A percentile compares a stretch with the other conserved stretches of the same genome.
These are phyloP conservation scores for Trypoxylon attenuatum DNA, from an alignment of 2,888 invertebrate genomes.

Conservation along the genomic window DNA sequence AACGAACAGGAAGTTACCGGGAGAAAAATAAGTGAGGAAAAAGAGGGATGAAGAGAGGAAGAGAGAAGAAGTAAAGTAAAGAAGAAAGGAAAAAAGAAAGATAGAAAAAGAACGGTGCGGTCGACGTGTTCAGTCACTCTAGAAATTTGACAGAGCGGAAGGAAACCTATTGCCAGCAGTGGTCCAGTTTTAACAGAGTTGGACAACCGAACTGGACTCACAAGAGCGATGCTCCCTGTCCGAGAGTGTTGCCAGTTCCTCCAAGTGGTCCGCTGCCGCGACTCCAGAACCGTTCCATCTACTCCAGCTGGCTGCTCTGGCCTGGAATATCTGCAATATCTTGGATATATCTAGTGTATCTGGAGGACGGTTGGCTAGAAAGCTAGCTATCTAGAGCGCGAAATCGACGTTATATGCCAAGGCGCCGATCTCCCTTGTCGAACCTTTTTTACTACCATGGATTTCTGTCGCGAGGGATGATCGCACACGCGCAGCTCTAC, in stretches of 20 bases:
- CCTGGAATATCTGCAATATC: slow-evolving; percentile 34
- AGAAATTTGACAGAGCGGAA: slow-evolving; percentile 28
- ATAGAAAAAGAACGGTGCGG: neutral
- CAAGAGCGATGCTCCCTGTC: slow-evolving; percentile 35
- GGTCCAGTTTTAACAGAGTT: slow-evolving; percentile 40
- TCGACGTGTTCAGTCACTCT: neutral
- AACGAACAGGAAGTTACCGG: neutral
- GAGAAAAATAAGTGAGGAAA: neutral
- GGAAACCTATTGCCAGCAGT: slow-evolving; percentile 46
- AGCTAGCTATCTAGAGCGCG: slow-evolving; percentile 38
- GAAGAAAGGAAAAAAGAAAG: no score
- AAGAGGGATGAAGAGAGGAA: neutral
- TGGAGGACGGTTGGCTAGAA: slow-evolving; percentile 21
- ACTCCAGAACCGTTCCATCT: no score
- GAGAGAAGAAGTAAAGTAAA: no score
- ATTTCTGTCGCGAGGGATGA: neutral
- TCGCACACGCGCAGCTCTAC: neutral
- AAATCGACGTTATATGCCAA: slow-evolving; percentile 32
- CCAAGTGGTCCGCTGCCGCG: slow-evolving; percentile 15
- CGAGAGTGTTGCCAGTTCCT: slow-evolving; percentile 37
- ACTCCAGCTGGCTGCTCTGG: no score
- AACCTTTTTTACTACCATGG: neutral
- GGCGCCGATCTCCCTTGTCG: slow-evolving; percentile 15
- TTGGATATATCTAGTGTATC: slow-evolving; percentile 29
- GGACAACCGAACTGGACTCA: slow-evolving; percentile 41